Base-by-base conservation (phyloP, 2,797 vertebrate species). In the Gymnopithys bicolor region DNA sequence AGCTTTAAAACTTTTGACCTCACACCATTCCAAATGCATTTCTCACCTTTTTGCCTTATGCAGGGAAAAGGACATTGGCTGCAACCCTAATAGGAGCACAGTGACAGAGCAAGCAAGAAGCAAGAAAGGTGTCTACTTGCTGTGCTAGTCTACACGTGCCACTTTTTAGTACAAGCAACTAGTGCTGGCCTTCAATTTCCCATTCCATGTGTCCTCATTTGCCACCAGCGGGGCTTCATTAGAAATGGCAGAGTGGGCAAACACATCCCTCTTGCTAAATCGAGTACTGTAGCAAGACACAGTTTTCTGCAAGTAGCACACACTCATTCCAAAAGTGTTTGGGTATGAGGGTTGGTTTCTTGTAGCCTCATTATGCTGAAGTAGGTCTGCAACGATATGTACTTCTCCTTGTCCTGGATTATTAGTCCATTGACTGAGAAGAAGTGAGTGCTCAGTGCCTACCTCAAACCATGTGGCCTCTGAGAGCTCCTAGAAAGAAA, bases 1-100 rank as follows among this genome's bases (percentile, higher is more conserved):
- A 28, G n/a, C 23, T 70, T 92, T 67, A 87, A 79, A 80, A 48
- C 37, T 56, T 80, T 35, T 48, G 83, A 1, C 28, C 19, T 86
- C 66, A 56, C 69, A 41, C 0, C 0, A 0, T 17, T 48, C n/a
- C 39, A 35, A 37, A 19, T 6, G 5, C 45, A 39, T 52, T 88
- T 37, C 53, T 68, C 49, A 81, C 32, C 18, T 12, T 39, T 67
- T 75, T 27, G n/a, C 15, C 22, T 66, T 35, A 16, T 4, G 10
- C 56, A 80, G 16, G 68, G 53, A 68, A 84, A 73, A 51, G 6
- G 9, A 58, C 45, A 30, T 30, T 70, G 52, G 45, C 70, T 73
- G 53, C 63, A 78, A 23, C 22, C 13, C 15, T 74, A 60, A 53
- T 2, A 51, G 39, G 16, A 73, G 16, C n/a, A 62, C 18, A 62